A percentile compares a stretch with the other conserved stretches of the same genome.
These are phyloP conservation scores for Patella vulgata DNA, from an alignment of 1,140 invertebrate species.

Conservation along the genomic window DNA sequence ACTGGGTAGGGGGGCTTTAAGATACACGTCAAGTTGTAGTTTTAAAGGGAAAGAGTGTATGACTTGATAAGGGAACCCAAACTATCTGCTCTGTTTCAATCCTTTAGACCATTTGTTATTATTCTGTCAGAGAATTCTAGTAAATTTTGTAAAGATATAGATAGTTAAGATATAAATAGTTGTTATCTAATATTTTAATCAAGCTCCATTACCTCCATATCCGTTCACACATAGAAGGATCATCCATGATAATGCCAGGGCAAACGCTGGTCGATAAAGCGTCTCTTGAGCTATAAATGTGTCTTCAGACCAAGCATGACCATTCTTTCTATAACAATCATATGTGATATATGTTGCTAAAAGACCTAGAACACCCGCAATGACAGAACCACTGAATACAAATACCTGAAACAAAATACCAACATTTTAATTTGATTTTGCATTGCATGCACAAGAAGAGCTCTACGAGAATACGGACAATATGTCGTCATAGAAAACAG, in stretches of 20 bases:
- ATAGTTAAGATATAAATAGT: too few species aligned
- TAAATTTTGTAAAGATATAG: too few species aligned
- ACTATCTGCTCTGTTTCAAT: too few species aligned
- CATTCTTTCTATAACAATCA: conserved; percentile 19
- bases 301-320: conserved; percentile 21
- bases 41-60: too few species aligned
- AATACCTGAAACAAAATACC: neutral
- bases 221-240: conserved; percentile 36
- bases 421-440: neutral
- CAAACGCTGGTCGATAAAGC: conserved; percentile 27
- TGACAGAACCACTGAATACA: conserved; percentile 5
- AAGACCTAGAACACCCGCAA: conserved; percentile 14
- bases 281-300: conserved; percentile 29
- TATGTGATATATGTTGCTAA: conserved; percentile 29
- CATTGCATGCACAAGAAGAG: neutral
- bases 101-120: too few species aligned
- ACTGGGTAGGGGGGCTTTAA: too few species aligned
- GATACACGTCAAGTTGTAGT: too few species aligned
- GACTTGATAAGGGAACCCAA: too few species aligned
- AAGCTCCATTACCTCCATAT: conserved; percentile 41
- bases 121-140: too few species aligned
- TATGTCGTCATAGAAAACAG: too few species aligned
- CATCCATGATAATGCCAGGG: conserved; percentile 35
- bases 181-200: too few species aligned
- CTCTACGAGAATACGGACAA: too few species aligned